These are phyloP conservation scores for Zenarchopterus dispar DNA, from an alignment of 2,797 vertebrate species.

Conservation along the genomic window DNA sequence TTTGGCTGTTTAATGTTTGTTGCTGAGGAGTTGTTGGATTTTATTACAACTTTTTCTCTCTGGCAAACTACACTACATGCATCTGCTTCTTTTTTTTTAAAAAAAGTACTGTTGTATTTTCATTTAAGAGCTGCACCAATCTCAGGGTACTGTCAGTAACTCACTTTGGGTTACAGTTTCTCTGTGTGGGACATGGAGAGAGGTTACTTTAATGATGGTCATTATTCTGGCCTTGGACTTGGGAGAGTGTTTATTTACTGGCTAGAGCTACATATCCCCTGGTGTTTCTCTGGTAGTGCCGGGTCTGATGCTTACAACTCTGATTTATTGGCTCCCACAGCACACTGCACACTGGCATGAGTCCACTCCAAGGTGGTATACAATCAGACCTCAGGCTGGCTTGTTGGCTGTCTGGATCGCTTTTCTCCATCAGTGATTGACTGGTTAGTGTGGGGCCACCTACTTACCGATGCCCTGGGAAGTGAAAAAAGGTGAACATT, in stretches of 20 bases:
- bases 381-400: constrained; percentile 56
- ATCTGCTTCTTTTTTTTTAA: constrained; percentile 13
- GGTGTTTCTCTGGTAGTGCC: constrained; percentile 69
- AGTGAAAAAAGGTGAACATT: constrained; percentile 6
- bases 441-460: constrained; percentile 30
- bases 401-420: constrained; percentile 29
- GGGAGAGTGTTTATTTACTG: constrained; percentile 77
- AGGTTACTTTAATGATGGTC: constrained; percentile 74
- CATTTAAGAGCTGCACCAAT: constrained; percentile 28
- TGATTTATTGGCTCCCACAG: constrained; percentile 75
- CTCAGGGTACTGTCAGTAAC: constrained; percentile 37
- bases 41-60: constrained; percentile 17
- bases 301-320: constrained; percentile 67
- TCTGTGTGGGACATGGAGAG: constrained; percentile 60
- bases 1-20: constrained; percentile 26
- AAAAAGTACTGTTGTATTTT: constrained; percentile 17
- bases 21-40: constrained; percentile 23
- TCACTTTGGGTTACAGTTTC: constrained; percentile 45
- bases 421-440: constrained; percentile 39
- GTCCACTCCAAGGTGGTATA: constrained; percentile 60
- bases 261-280: constrained; percentile 62
- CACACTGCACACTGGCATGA: constrained; percentile 62
- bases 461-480: constrained; percentile 1
- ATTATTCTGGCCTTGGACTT: constrained; percentile 73
- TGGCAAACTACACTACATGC: constrained; percentile 1